A percentile compares a stretch with the other conserved stretches of the same genome.
Evolutionary conservation across 1,140 invertebrate species (phyloP).

Genomic region (Drosophila tristis): DNA sequence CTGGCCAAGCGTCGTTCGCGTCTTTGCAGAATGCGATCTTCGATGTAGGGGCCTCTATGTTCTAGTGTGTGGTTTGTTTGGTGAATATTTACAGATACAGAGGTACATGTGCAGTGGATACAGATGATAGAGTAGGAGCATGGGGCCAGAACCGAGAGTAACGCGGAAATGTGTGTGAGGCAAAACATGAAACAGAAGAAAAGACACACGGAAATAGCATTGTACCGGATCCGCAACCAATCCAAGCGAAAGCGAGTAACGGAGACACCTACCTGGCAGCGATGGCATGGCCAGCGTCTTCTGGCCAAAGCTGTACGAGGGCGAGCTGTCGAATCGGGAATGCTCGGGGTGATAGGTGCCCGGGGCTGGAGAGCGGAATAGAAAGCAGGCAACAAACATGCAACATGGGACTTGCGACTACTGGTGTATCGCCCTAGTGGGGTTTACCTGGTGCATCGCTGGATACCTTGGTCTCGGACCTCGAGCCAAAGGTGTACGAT

Average conservation of each 20-base stretch:
- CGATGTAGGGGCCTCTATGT: constrained; percentile 75
- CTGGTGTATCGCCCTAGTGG: neutral
- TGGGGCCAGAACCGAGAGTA: constrained; percentile 42
- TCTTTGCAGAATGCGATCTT: constrained; percentile 83
- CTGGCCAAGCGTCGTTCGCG: constrained; percentile 80
- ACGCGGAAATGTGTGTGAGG: constrained; percentile 12
- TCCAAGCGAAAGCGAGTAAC: constrained; percentile 1
- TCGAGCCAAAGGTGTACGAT: constrained; percentile 86
- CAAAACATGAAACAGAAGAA: constrained; percentile 46
- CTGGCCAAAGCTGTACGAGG: constrained; percentile 86
- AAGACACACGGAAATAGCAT: constrained; percentile 36
- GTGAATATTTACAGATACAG: constrained; percentile 55
- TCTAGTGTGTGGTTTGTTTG: constrained; percentile 52
- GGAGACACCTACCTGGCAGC: constrained; percentile 67
- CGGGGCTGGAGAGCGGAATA: constrained; percentile 84
- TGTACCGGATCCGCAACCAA: constrained; percentile 11
- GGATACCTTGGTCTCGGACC: constrained; percentile 78
- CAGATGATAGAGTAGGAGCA: constrained; percentile 12
- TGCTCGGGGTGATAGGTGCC: constrained; percentile 87
- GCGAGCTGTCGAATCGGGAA: constrained; percentile 87
- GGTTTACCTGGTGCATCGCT: constrained; percentile 77
- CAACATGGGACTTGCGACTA: neutral
- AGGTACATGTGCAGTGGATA: constrained; percentile 5
- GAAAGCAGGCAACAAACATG: constrained; percentile 41
- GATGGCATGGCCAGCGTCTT: constrained; percentile 68